Evolutionary conservation across 2,797 vertebrate genomes (phyloP).

Genomic region (Spizella passerina): DNA sequence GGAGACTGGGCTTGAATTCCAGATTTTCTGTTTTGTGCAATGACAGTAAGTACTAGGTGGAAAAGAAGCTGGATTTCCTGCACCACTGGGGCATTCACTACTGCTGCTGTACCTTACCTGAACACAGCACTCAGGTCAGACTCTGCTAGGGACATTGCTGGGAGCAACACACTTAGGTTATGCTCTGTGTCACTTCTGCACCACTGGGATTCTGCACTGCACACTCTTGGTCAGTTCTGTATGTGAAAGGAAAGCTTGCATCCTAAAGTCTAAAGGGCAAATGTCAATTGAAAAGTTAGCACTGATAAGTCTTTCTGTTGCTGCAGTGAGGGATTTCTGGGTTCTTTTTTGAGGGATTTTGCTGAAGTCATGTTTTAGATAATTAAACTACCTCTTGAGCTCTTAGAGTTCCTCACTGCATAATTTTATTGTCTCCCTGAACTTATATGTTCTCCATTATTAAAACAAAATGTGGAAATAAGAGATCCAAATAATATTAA

Average conservation of each 20-base stretch:
- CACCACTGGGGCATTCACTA: neutral
- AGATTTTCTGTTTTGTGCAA: neutral
- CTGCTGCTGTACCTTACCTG: neutral
- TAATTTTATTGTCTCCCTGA: neutral
- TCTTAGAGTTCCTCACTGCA: neutral
- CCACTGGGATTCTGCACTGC: neutral
- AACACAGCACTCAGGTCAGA: neutral
- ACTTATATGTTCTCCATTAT: neutral
- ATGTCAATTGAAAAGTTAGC: neutral
- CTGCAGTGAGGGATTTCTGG: neutral
- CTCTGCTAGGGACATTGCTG: neutral
- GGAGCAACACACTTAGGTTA: neutral
- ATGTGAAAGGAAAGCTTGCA: neutral
- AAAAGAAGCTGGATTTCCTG: neutral
- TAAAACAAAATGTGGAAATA: neutral
- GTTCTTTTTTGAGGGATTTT: neutral
- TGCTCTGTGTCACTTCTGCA: neutral
- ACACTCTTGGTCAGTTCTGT: neutral
- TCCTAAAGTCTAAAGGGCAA: neutral
- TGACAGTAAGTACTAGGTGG: neutral
- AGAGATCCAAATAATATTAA: neutral
- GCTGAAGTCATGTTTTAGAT: neutral
- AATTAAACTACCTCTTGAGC: neutral
- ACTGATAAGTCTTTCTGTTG: neutral
- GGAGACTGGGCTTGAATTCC: neutral